Conservation (phyloP, 2,888 invertebrate species). For the Volucella inflata region DNA sequence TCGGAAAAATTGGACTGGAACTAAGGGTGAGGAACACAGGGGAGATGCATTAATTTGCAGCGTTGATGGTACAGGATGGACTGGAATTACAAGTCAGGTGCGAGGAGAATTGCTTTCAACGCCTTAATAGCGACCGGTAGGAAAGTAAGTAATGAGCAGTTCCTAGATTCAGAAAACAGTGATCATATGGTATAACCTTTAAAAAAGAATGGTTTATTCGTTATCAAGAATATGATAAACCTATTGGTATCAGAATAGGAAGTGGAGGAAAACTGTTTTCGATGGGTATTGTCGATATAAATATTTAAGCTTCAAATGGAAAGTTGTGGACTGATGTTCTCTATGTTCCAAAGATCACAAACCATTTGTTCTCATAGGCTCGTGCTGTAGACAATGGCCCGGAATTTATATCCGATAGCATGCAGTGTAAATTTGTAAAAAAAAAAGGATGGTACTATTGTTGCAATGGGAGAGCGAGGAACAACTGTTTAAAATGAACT, state of each 20-base stretch:
- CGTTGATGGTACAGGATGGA: slow-evolving; percentile 10
- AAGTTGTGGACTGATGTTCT: slow-evolving; percentile 71
- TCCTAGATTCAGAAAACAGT: no score
- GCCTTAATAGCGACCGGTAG: background rate
- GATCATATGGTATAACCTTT: slow-evolving; percentile 60
- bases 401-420: slow-evolving; percentile 45
- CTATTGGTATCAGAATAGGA: no score
- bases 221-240: no score
- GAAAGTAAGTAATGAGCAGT: no score
- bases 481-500: no score
- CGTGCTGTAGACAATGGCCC: slow-evolving; percentile 35
- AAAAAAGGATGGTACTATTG: slow-evolving; percentile 31
- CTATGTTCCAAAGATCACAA: slow-evolving; percentile 68
- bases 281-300: slow-evolving; percentile 58
- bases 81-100: slow-evolving; percentile 36
- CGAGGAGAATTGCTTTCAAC: slow-evolving; percentile 15
- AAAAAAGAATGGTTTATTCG: no score
- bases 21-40: slow-evolving; percentile 3
- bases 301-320: slow-evolving; percentile 64
- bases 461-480: slow-evolving; percentile 46
- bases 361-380: slow-evolving; percentile 74
- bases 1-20: slow-evolving; percentile 59
- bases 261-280: slow-evolving; percentile 64
- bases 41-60: background rate
- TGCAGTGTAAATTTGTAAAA: slow-evolving; percentile 49